Evolutionary conservation across 1,140 invertebrate genomes (phyloP).

Genomic region (Hypsibius dujardini): DNA sequence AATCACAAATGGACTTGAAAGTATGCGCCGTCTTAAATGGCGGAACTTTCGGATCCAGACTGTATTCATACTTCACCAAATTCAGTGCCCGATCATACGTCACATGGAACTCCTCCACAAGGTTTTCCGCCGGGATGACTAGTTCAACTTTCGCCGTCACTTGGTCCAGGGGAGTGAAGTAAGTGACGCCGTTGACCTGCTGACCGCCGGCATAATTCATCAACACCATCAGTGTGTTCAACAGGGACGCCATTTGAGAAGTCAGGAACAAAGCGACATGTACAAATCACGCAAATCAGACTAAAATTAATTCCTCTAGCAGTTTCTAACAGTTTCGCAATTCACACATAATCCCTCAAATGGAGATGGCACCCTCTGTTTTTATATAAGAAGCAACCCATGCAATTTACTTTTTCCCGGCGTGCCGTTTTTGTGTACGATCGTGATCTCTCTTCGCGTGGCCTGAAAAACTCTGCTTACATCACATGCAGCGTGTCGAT

Average conservation of each 20-base stretch:
- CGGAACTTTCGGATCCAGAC: background rate
- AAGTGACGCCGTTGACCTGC: background rate
- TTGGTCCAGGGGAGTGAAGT: background rate
- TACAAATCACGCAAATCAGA: no score
- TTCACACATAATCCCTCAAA: no score
- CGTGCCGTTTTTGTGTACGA: no score
- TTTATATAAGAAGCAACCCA: no score
- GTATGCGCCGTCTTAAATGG: background rate
- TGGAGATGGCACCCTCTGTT: no score
- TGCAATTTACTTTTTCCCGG: no score
- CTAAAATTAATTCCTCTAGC: no score
- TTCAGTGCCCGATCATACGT: background rate
- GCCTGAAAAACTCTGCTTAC: no score
- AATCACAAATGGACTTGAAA: background rate
- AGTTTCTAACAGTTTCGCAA: no score
- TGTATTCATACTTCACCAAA: constrained; percentile 11
- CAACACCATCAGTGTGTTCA: constrained; percentile 6
- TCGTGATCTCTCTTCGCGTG: no score
- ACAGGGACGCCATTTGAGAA: background rate
- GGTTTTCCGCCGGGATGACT: background rate
- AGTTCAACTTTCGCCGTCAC: constrained; percentile 1
- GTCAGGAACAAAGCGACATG: no score
- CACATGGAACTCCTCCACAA: constrained; percentile 14
- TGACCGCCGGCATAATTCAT: constrained; percentile 12
- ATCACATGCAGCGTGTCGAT: no score